Base-by-base conservation (phyloP, 1,140 invertebrate species). In the Dysdera silvatica region DNA sequence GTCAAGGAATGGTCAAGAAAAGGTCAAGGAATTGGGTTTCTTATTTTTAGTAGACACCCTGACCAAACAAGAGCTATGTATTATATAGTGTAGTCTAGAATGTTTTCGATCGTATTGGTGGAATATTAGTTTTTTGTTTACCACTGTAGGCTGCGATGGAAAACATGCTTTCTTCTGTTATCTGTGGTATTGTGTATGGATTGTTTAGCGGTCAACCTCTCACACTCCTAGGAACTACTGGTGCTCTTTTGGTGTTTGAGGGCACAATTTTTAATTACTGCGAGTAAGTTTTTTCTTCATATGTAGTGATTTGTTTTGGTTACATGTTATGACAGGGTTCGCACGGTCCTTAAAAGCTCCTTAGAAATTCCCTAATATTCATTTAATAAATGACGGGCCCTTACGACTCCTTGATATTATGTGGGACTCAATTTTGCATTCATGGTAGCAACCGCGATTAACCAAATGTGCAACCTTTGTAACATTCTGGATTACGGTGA, bases 171-270 rank as follows among this genome's bases (percentile, higher is more conserved):
- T 72, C 75, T 29, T 74, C 76, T 37, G 69, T 72, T 4, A 61
- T 80, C 20, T 76, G 74, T 61, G 78, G 78, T 7, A 66, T 79
- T n/a, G 47, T 74, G 5, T 79, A 76, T 63, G 74, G 71, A 8
- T 64, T 79, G 10, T 78, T 79, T 61, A 67, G 74, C 60, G 78
- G 79, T n/a, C 78, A 79, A 62, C 78, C 78, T 3, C 66, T 79
- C n/a, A 78, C 76, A 20, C 76, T 79, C 45, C 56, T 79, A 7
- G 77, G 76, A 1, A 73, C 69, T 12, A 80, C 78, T 5, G 79
- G 79, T 6, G 79, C 78, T 18, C 72, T 79, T 26, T 60, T 79
- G 10, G 72, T 79, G 7, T 78, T 79, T 58, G 77, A 79, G 65
- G 75, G 68, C 29, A 77, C 79, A 23, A 48, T 79, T 3, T 77